Percentiles rank a stretch among this genome's conserved stretches.
phyloP scores from a whole-genome alignment of 1,140 invertebrate species.

The Monochamus saltuarius region DNA sequence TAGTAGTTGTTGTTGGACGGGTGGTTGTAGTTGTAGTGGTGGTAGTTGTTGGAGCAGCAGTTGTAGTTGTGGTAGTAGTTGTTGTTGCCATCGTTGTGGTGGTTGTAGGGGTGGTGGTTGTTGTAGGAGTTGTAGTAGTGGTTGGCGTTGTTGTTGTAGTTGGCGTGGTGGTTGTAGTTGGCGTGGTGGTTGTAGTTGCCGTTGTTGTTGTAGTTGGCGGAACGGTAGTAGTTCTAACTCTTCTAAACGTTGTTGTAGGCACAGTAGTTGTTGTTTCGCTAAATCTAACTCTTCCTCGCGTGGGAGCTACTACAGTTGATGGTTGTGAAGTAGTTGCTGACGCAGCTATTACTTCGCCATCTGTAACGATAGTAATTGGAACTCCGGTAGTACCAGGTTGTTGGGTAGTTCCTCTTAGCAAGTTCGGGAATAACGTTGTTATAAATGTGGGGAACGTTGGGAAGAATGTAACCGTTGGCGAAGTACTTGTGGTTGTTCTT shows the following conservation, averaged over 20 bases:
- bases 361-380: constrained; percentile 5
- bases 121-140: constrained; percentile 19
- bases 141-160: constrained; percentile 23
- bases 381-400: constrained; percentile 1
- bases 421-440: constrained; percentile 35
- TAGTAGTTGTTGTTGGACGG: constrained; percentile 15
- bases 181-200: constrained; percentile 3
- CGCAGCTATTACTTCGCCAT: not conserved
- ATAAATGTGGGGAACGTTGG: constrained; percentile 22
- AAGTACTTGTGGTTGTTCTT: constrained; percentile 10
- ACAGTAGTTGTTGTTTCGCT: not conserved
- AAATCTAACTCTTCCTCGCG: not conserved
- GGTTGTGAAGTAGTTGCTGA: constrained; percentile 2
- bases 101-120: constrained; percentile 17
- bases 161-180: constrained; percentile 16
- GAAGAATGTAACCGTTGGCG: constrained; percentile 7
- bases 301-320: constrained; percentile 4
- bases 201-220: constrained; percentile 23
- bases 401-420: constrained; percentile 20
- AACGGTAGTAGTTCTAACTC: not conserved
- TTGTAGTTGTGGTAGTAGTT: constrained; percentile 17
- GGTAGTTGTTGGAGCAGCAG: constrained; percentile 2
- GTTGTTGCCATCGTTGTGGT: constrained; percentile 11
- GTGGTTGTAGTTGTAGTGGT: constrained; percentile 17
- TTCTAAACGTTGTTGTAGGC: constrained; percentile 7